Evolutionary conservation across 1,140 invertebrate species (phyloP).

Genomic region (Drosophila dunni): DNA sequence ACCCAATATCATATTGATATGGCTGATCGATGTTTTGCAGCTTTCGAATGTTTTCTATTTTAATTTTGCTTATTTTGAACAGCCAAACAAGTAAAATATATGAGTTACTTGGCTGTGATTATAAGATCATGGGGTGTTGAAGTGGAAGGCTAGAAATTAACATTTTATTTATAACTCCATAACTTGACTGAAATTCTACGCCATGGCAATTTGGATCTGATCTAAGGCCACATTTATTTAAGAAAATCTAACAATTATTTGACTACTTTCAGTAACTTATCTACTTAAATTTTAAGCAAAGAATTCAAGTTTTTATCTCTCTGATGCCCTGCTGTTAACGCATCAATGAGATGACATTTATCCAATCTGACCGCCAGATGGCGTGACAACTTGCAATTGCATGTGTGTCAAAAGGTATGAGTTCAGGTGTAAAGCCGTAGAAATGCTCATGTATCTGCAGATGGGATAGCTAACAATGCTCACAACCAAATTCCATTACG

Average conservation of each 20-base stretch:
- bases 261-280: too few species aligned
- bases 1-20: constrained; percentile 21
- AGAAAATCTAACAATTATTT: too few species aligned
- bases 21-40: not conserved
- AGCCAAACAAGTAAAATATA: not conserved
- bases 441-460: constrained; percentile 40
- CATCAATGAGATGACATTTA: constrained; percentile 4
- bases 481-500: constrained; percentile 68
- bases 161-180: too few species aligned
- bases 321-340: not conserved
- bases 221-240: too few species aligned
- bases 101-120: constrained; percentile 1
- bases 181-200: too few species aligned
- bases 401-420: constrained; percentile 7
- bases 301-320: not conserved
- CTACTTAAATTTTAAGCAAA: too few species aligned
- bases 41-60: not conserved
- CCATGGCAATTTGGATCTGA: too few species aligned
- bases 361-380: constrained; percentile 48
- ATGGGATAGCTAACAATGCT: constrained; percentile 38
- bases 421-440: constrained; percentile 1
- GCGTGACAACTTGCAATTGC: constrained; percentile 44
- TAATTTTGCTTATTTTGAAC: constrained; percentile 2
- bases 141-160: too few species aligned
- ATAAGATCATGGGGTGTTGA: not conserved